Percentiles rank a stretch among this genome's conserved stretches.
phyloP scores from a whole-genome alignment of 2,113 vertebrate genomes.

The human (Homo sapiens) region DNA sequence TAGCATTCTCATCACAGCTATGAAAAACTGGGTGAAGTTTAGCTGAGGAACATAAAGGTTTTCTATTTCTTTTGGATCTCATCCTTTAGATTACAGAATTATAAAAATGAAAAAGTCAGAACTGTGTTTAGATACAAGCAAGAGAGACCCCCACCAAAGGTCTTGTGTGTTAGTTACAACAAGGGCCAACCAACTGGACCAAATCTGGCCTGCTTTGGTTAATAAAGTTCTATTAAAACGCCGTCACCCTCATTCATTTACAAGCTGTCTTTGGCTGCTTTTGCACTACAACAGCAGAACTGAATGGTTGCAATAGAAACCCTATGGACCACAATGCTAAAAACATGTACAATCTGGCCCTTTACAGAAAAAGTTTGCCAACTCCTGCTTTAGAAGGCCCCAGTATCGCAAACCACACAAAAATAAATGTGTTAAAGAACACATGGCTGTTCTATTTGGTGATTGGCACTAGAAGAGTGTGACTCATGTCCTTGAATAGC shows the following conservation, averaged over 20 bases:
- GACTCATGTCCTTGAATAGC: neutral
- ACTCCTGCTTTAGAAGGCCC: neutral
- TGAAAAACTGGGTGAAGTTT: neutral
- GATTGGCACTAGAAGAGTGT: neutral
- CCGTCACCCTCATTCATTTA: neutral
- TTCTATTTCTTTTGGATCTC: neutral
- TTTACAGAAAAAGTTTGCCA: neutral
- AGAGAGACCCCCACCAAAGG: neutral
- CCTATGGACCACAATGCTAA: neutral
- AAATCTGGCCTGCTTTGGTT: neutral
- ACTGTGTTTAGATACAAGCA: neutral
- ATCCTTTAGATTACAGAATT: neutral
- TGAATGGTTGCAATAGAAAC: neutral
- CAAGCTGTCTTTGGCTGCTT: neutral
- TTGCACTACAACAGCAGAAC: neutral
- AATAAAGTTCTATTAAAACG: neutral
- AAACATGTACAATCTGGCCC: neutral
- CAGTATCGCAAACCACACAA: neutral
- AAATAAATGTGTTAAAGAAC: neutral
- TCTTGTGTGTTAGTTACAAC: neutral
- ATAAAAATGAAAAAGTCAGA: neutral
- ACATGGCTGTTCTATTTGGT: neutral
- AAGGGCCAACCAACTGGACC: neutral
- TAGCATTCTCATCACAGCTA: neutral
- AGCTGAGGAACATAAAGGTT: neutral